Evolutionary conservation across 2,888 invertebrate genomes (phyloP), one percentile per base, ranked within the genome.

Genomic region (Gasteruption jaculator): DNA sequence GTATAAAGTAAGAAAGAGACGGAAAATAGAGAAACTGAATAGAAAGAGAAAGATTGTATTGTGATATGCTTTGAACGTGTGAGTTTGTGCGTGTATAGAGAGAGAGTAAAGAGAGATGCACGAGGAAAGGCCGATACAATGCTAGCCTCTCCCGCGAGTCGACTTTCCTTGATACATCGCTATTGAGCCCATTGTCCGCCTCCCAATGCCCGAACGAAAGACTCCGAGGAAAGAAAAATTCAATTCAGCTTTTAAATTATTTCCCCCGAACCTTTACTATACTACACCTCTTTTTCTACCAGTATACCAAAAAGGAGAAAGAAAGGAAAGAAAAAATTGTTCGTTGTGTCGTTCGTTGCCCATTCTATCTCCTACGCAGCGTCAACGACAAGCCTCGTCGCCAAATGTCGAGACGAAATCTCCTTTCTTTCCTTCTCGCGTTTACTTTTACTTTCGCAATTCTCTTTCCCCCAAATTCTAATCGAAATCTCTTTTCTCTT

Each of bases 211-310:
- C 62, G 65, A 67, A 68, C 67, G 66, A 67, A 68, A 67, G 67
- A 66, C 65, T 66, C 65, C 58, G 58, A 64, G 63, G 59, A 63
- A n/a, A 63, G 67, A 66, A 69, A 70, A 68, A 70, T 70, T 68
- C 69, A 68, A 70, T 70, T 69, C 69, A 68, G 68, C 68, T 70
- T 70, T 69, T 69, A 69, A 69, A 69, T 68, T 69, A 69, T 70
- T 69, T 66, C 62, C 61, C 61, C 56, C 48, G 48, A 35, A 39
- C 42, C 38, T 41, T 41, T 29, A 52, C 48, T 42, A 40, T 46
- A 48, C 46, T 49, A 43, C 54, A 32, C 38, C 45, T 33, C 35
- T 33, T 33, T 33, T 38, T 24, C 34, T 12, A 35, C 49, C 41
- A 36, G 33, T 41, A 38, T 45, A 40, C 32, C 31, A 41, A 38